Base-by-base conservation (phyloP, 30 jellyfish, hydroid and myxozoan species). In the Aurelia sp. region DNA sequence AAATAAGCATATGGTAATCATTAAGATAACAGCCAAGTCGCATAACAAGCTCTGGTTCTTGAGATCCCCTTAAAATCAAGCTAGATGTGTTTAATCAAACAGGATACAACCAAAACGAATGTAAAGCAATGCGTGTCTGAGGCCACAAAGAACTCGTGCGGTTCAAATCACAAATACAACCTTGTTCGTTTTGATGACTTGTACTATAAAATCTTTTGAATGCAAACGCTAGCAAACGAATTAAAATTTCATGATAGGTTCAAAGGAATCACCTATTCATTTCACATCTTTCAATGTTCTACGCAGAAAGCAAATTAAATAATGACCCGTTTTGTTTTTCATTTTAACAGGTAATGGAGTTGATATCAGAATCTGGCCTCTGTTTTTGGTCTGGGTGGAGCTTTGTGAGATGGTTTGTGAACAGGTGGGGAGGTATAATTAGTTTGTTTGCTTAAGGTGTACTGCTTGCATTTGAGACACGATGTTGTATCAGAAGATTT, bases 241-340 rank as follows among this genome's bases (percentile, higher is more conserved):
- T 84, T 84, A 84, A 84, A 57, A 67, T 72, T 84, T 72, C 88
- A 84, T 72, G 93, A 72, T 16, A 12, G 22, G 31, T 41, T 73
- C 88, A 50, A 64, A 63, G 24, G 86, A 72, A 72, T 58, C 81
- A 52, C 72, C 70, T 61, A 4, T 69, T 73, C 30, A 59, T 55
- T 60, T 62, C 52, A 21, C 74, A 6, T 2, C 6, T 38, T 78
- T 78, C 67, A 78, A 78, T 78, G 68, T 8, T 9, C 35, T 18
- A 5, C 64, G 66, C 80, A 57, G 53, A 84, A 70, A 11, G 70
- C 52, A 17, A 40, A 65, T 44, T 74, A 67, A 73, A 72, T 72
- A 52, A 65, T 31, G 40, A 76, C 80, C 93, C 66, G 86, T 63
- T 73, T n/a, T 84, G 75, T 44, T 70, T 71, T 20, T 18, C 51